A percentile compares a stretch with the other conserved stretches of the same genome.
These are phyloP conservation scores for Stichopus horrens DNA, from an alignment of 53 echinoderm and acorn worm species.

Conservation along the genomic window DNA sequence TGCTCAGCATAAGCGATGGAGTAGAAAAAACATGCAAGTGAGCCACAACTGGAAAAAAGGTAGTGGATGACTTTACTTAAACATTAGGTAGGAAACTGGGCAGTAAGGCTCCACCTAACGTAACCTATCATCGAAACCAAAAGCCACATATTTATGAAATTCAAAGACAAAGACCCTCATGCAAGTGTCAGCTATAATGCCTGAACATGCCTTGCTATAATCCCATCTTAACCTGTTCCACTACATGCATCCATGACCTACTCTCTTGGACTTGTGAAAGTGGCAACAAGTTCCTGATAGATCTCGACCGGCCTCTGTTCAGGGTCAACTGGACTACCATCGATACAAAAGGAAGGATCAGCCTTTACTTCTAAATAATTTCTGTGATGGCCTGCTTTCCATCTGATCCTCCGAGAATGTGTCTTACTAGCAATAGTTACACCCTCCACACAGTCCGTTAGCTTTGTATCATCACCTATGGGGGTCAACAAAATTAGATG, in stretches of 20 bases:
- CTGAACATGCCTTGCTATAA: no score
- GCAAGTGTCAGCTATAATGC: no score
- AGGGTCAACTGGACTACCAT: neutral
- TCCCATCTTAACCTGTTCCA: constrained; percentile 5
- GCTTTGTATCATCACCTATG: neutral
- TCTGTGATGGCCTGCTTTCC: constrained; percentile 10
- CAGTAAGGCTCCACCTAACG: no score
- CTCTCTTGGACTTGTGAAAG: constrained; percentile 5
- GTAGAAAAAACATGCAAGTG: no score
- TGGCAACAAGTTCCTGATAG: neutral
- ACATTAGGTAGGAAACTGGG: no score
- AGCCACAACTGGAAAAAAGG: no score
- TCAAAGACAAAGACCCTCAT: neutral
- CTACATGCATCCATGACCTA: constrained; percentile 27
- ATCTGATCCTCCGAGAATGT: neutral
- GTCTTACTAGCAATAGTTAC: neutral
- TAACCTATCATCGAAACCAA: no score
- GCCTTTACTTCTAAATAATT: neutral
- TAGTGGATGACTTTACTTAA: no score
- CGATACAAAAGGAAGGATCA: neutral
- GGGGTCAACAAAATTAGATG: no score
- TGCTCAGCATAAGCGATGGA: no score
- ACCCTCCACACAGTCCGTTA: constrained; percentile 15
- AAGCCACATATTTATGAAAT: neutral
- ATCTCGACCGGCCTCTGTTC: constrained; percentile 3